Evolutionary conservation across 2,797 vertebrate species (phyloP).

Genomic region (Centropyge bicolor): DNA sequence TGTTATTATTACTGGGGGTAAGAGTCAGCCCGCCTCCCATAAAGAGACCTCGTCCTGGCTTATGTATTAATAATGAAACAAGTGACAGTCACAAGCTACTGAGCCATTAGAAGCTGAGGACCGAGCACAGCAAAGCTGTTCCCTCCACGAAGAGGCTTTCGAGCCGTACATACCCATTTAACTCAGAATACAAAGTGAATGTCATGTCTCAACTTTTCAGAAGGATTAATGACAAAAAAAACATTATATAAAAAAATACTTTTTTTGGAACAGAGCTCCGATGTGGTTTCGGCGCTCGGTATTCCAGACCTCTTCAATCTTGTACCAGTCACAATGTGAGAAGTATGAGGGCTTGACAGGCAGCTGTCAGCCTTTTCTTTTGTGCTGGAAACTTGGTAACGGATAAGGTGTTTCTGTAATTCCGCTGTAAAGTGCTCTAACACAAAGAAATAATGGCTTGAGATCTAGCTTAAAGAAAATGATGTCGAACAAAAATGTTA

Average conservation of each 20-base stretch:
- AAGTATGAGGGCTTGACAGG: slow-evolving; percentile 31
- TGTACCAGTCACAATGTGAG: slow-evolving; percentile 5
- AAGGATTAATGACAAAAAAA: slow-evolving; percentile 20
- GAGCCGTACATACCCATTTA: not conserved
- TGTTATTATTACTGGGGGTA: not conserved
- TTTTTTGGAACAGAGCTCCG: not conserved
- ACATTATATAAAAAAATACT: not conserved
- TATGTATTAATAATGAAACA: not conserved
- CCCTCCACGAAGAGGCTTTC: not conserved
- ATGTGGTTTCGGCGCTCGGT: slow-evolving; percentile 5
- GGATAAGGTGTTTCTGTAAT: slow-evolving; percentile 28
- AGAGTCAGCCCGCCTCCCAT: not conserved
- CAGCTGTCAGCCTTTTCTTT: slow-evolving; percentile 38
- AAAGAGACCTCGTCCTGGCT: not conserved
- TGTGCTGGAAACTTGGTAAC: slow-evolving; percentile 20
- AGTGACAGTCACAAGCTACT: not conserved
- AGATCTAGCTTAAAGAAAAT: slow-evolving; percentile 16
- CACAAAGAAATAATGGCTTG: slow-evolving; percentile 19
- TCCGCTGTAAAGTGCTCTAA: slow-evolving; percentile 11
- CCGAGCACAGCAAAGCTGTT: not conserved
- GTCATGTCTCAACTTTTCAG: slow-evolving; percentile 9
- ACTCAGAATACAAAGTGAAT: slow-evolving; percentile 9
- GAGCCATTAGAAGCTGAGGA: not conserved
- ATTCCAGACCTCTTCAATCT: slow-evolving; percentile 22
- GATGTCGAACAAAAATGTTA: slow-evolving; percentile 25